A percentile compares a stretch with the other conserved stretches of the same genome.
These are phyloP conservation scores for Montipora capitata DNA, from an alignment of 92 coral and sea anemone genomes.

Conservation along the genomic window DNA sequence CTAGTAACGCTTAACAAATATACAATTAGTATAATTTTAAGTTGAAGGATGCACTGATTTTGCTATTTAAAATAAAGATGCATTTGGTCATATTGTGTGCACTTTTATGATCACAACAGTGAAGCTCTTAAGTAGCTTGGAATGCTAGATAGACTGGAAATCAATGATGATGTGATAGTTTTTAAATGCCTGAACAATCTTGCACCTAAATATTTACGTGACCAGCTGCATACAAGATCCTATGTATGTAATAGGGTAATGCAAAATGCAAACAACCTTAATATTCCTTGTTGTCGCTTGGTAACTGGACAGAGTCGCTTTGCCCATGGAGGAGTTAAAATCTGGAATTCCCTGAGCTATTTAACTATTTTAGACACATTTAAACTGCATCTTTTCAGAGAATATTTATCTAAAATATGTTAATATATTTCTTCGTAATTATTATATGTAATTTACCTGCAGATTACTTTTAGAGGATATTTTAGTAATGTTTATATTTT, in stretches of 20 bases:
- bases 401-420: conserved; percentile 5
- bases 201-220: too few species aligned
- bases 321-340: not conserved
- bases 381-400: not conserved
- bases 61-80: too few species aligned
- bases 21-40: too few species aligned
- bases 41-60: too few species aligned
- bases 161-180: conserved; percentile 4
- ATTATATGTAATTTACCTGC: not conserved
- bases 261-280: not conserved
- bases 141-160: conserved; percentile 16
- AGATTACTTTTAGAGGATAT: not conserved
- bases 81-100: too few species aligned
- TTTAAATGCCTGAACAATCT: conserved; percentile 27
- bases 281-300: conserved; percentile 8
- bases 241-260: not conserved
- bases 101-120: conserved; percentile 9
- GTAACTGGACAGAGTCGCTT: conserved; percentile 11
- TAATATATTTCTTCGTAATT: conserved; percentile 1
- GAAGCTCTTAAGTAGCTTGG: conserved; percentile 4
- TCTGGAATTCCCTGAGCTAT: conserved; percentile 3
- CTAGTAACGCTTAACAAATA: not conserved
- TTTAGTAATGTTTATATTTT: not conserved
- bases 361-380: not conserved
- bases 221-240: not conserved